Conservation (phyloP, 2,888 invertebrate species). For the Temnothorax unifasciatus region DNA sequence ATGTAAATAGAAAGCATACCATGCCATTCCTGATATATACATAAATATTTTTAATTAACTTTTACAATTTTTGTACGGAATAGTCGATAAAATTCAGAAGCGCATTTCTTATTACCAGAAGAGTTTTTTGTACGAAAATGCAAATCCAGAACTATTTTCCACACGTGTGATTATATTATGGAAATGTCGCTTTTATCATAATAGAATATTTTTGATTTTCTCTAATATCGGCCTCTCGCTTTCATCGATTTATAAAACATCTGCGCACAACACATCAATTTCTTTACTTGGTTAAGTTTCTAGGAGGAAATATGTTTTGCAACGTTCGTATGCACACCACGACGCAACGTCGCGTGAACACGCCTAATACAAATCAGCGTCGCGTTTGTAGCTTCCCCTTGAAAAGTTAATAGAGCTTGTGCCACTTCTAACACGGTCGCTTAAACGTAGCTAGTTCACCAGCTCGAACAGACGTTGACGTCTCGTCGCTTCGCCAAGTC, state of each 20-base stretch:
- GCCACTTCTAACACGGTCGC: slow-evolving; percentile 49
- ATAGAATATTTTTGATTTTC: slow-evolving; percentile 1
- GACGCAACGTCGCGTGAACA: not conserved
- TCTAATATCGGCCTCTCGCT: not conserved
- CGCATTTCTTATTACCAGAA: not conserved
- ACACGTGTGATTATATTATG: not conserved
- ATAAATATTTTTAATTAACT: not conserved
- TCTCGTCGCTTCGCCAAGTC: slow-evolving; percentile 34
- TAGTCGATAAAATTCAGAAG: not conserved
- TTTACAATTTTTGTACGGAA: not conserved
- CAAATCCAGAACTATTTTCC: not conserved
- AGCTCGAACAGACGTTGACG: slow-evolving; percentile 31
- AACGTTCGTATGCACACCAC: slow-evolving; percentile 12
- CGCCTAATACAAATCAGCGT: slow-evolving; percentile 47
- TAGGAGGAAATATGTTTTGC: not conserved
- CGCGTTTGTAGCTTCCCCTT: slow-evolving; percentile 41
- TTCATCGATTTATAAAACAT: slow-evolving; percentile 4
- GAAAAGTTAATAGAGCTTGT: slow-evolving; percentile 71
- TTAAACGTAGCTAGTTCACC: slow-evolving; percentile 44
- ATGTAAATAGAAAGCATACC: not conserved
- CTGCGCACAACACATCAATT: not conserved
- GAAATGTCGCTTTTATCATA: not conserved
- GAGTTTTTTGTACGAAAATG: not conserved
- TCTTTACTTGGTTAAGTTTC: not conserved
- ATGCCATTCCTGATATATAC: not conserved